A percentile compares a stretch with the other conserved stretches of the same genome.
Evolutionary conservation across 2,113 vertebrate species (phyloP).

Genomic region (Thermophis baileyi): DNA sequence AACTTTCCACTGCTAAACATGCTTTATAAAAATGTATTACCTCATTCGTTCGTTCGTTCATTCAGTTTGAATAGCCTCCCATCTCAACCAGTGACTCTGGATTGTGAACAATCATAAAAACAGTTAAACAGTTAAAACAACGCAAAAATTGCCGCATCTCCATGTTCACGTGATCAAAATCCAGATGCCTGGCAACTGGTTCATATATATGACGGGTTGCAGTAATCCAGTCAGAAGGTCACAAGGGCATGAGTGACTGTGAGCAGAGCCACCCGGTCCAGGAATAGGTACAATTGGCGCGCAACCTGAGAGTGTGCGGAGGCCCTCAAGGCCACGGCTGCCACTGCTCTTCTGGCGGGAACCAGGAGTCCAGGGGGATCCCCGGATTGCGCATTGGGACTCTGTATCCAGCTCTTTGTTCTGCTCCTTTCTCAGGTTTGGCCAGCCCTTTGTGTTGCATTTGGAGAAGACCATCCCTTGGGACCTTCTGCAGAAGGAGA

Average conservation of each 20-base stretch:
- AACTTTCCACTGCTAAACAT: background rate
- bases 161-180: background rate
- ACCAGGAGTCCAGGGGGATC: no score
- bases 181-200: background rate
- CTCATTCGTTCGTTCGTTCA: background rate
- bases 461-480: conserved; percentile 92
- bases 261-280: no score
- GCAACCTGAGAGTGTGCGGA: no score
- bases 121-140: background rate
- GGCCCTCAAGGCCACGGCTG: no score
- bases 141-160: background rate
- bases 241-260: background rate
- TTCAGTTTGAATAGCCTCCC: background rate
- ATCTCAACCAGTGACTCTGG: background rate
- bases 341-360: background rate
- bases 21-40: background rate
- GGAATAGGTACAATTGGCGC: no score
- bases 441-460: conserved; percentile 93
- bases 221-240: background rate
- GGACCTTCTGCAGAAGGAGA: conserved; percentile 95
- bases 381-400: no score
- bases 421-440: conserved; percentile 76
- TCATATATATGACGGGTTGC: no score
- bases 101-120: no score
- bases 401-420: no score